phyloP scores from a whole-genome alignment of 2,888 invertebrate genomes.

The Sarcophaga subvicina region DNA sequence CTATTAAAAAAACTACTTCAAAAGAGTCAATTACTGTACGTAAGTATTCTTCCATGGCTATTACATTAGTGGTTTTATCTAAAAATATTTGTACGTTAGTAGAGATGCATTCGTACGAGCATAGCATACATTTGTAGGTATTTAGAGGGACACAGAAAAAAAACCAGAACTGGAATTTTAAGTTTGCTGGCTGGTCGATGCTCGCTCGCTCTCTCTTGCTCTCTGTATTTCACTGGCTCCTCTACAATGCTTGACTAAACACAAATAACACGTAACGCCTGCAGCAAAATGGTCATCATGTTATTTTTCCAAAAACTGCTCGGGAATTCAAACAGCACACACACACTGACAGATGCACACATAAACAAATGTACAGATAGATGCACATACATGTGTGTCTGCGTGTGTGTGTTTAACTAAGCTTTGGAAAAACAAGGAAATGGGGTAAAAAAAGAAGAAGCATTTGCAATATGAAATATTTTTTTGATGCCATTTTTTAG shows the following conservation, averaged over 20 bases:
- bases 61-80: too few relatives aligned
- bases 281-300: conserved; percentile 67
- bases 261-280: conserved; percentile 66
- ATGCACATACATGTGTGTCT: conserved; percentile 2
- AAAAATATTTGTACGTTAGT: too few relatives aligned
- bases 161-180: background rate
- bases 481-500: conserved; percentile 18
- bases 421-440: conserved; percentile 36
- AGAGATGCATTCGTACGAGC: background rate
- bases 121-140: conserved; percentile 11
- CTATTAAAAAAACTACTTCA: too few relatives aligned
- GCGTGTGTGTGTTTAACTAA: conserved; percentile 14
- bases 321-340: conserved; percentile 24
- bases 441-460: background rate
- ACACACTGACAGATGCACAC: background rate
- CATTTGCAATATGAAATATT: conserved; percentile 25
- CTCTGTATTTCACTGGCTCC: too few relatives aligned
- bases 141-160: background rate
- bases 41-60: too few relatives aligned
- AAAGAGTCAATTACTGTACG: too few relatives aligned
- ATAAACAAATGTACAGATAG: background rate
- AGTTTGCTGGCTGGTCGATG: conserved; percentile 4
- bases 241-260: conserved; percentile 47
- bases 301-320: conserved; percentile 46
- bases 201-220: conserved; percentile 13